These are phyloP conservation scores for Ifrita kowaldi DNA, from an alignment of 2,113 vertebrate species.

Conservation along the genomic window DNA sequence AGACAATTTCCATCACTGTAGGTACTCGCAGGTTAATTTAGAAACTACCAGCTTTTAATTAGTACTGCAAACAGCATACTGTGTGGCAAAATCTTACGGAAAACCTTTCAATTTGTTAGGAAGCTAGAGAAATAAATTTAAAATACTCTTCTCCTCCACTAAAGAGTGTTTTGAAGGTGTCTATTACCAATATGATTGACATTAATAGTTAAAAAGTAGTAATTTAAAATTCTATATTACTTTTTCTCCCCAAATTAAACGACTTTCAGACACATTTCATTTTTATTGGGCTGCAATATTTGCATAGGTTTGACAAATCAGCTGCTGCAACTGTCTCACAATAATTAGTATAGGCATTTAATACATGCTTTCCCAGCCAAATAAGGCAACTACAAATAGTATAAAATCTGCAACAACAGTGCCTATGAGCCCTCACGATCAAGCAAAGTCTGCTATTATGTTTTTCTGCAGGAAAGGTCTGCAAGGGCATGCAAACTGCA, in stretches of 20 bases:
- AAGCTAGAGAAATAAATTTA: background rate
- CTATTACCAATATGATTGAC: background rate
- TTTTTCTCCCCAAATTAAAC: background rate
- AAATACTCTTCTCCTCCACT: background rate
- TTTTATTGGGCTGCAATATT: background rate
- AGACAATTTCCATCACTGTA: slow-evolving; percentile 73
- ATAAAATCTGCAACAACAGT: background rate
- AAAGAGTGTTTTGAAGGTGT: background rate
- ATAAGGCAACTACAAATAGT: background rate
- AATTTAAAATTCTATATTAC: background rate
- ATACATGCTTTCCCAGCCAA: background rate
- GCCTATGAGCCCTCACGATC: background rate
- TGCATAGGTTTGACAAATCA: background rate
- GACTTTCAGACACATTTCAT: background rate
- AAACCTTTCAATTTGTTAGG: background rate
- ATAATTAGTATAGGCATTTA: background rate
- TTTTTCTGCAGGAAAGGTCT: background rate
- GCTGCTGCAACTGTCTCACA: background rate
- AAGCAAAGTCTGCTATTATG: background rate
- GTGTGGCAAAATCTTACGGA: slow-evolving; percentile 35
- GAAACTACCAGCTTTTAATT: slow-evolving; percentile 70
- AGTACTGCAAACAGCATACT: slow-evolving; percentile 44
- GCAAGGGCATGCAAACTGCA: background rate
- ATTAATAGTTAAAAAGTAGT: background rate
- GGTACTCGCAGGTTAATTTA: slow-evolving; percentile 66